Evolutionary conservation across 1,140 invertebrate species (phyloP).

Genomic region (Lutraria rhynchaena): DNA sequence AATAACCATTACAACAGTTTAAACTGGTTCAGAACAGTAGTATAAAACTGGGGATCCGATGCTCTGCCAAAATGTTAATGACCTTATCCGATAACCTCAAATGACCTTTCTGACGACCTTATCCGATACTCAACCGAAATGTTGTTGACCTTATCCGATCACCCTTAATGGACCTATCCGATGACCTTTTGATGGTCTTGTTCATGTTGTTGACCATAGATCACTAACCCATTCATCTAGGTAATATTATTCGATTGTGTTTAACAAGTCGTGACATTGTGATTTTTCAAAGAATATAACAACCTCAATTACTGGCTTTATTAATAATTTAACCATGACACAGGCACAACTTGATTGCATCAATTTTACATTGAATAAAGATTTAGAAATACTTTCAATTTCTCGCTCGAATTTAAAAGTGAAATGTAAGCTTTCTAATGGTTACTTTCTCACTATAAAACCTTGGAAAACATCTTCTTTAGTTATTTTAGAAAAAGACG

Average conservation of each 20-base stretch:
- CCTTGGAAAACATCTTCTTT: conserved; percentile 6
- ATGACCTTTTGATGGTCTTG: not conserved
- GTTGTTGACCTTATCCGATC: not conserved
- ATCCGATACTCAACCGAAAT: not conserved
- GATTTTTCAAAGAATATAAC: no score
- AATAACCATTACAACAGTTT: no score
- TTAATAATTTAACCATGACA: not conserved
- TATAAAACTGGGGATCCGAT: no score
- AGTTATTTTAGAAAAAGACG: conserved; percentile 7
- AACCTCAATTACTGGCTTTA: not conserved
- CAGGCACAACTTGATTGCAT: conserved; percentile 1
- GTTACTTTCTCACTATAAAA: conserved; percentile 3
- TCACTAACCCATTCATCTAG: not conserved
- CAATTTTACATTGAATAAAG: conserved; percentile 12
- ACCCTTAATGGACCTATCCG: not conserved
- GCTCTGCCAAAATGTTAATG: no score
- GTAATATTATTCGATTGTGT: not conserved
- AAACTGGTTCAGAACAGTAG: no score
- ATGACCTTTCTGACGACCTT: no score
- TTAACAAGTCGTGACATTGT: no score
- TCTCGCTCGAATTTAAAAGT: not conserved
- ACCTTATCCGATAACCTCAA: no score
- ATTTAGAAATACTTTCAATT: not conserved
- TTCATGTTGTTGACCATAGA: not conserved
- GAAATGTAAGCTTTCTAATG: conserved; percentile 27